Base-by-base conservation (phyloP, 2,888 invertebrate genomes). In the Scelioninae gen. 1 region DNA sequence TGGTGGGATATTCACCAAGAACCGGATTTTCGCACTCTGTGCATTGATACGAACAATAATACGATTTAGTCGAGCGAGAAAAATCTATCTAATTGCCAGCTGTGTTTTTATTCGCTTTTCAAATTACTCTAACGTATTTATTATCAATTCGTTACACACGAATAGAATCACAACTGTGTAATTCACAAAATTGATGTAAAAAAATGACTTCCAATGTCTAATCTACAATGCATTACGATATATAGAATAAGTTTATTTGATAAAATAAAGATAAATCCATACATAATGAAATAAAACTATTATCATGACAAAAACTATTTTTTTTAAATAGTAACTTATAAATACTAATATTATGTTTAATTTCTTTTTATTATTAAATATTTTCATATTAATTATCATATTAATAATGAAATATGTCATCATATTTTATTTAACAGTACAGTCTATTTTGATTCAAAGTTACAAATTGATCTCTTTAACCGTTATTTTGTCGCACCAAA, bases 1-100 rank as follows among this genome's bases (percentile, higher is more conserved):
- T 82, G 83, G 78, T 72, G 83, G 65, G 86, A 82, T 85, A 86
- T 88, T 89, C 85, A 88, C 88, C 86, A 85, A 83, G 81, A 83
- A 77, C 77, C 75, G 53, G 79, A 84, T 63, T 82, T 82, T 82
- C 60, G 80, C 51, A n/a, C 71, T 69, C 51, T 80, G 74, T 68
- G 77, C 78, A 86, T 83, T 82, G 83, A 84, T 56, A 13, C 45
- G 81, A 62, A 85, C 83, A 83, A 85, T 85, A 45, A 63, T 60
- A 43, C 34, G 43, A 84, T 84, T 13, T 49, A 38, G 45, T 47
- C 53, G 69, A 40, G 38, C 16, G 75, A 47, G 58, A 45, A 65
- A 69, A 77, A 82, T 78, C 68, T 51, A 51, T 66, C 69, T 69
- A 80, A 80, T 80, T 16, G 10, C 9, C 75, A 79, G 79, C 69